phyloP scores from a whole-genome alignment of 2,113 vertebrate species.

The Mesoclemmys tuberculata region DNA sequence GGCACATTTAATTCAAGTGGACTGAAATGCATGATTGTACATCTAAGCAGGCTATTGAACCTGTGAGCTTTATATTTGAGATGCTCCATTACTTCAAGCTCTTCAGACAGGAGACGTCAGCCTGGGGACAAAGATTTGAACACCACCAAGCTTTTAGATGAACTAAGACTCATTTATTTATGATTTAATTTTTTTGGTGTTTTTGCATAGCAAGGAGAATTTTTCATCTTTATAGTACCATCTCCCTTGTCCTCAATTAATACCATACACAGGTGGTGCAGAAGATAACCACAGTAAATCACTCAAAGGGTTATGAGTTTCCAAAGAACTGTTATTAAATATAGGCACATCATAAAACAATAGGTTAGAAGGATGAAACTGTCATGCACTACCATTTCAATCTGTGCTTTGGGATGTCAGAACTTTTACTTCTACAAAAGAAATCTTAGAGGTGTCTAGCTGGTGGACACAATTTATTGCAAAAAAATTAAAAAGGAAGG shows the following conservation, averaged over 20 bases:
- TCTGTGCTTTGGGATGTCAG: not conserved
- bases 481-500: not conserved
- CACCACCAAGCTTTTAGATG: conserved; percentile 23
- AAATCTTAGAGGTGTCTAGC: not conserved
- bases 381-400: not conserved
- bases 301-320: conserved; percentile 58
- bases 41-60: conserved; percentile 28
- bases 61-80: conserved; percentile 40
- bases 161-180: not conserved
- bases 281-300: conserved; percentile 66
- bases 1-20: conserved; percentile 52
- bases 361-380: conserved; percentile 24
- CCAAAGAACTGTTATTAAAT: conserved; percentile 64
- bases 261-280: conserved; percentile 56
- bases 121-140: conserved; percentile 1
- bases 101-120: not conserved
- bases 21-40: conserved; percentile 33
- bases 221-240: conserved; percentile 62
- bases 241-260: conserved; percentile 71
- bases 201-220: conserved; percentile 32
- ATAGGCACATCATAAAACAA: conserved; percentile 54
- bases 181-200: not conserved
- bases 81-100: conserved; percentile 6
- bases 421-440: not conserved
- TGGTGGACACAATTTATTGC: not conserved